Base-by-base conservation (phyloP, 1,140 invertebrate genomes). In the Brachystomella parvula region DNA sequence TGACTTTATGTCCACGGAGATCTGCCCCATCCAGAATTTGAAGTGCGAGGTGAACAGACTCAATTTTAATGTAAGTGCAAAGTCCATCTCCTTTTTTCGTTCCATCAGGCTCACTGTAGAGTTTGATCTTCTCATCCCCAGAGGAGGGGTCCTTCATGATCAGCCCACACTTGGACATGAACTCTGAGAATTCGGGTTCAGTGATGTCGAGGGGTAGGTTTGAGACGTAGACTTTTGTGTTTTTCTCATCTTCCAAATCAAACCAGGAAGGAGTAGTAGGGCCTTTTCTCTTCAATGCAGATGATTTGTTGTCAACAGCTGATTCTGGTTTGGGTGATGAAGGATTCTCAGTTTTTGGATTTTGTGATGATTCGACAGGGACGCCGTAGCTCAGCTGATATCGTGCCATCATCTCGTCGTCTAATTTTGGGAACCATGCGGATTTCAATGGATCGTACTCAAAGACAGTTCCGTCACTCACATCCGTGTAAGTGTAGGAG, bases 301-400 rank as follows among this genome's bases (percentile, higher is more conserved):
- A 74, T 71, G 70, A 82, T 69, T 77, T 77, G 76, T 74, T 81
- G 79, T 67, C 66, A 68, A 76, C 75, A 67, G 78, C 74, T 21
- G 58, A 47, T 53, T 74, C 64, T 65, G 76, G 65, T 56, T 75
- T 65, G 63, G 67, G 53, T 26, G 75, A 69, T 21, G 64, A 67
- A 33, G 75, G 75, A 12, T 67, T 66, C 60, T 73, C 71, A 47
- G 78, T 72, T 29, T 72, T 67, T 64, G 81, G 79, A 63, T 82
- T 82, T 39, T 75, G 49, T 66, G 63, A 61, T 58, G 73, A 68
- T 21, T 85, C 84, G 73, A 85, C 82, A 67, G 83, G 80, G 77
- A 91, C 90, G 3, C 94, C 94, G 81, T 98, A 98, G 76, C 83
- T 93, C 84, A 97, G 88, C 80, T 98, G 94, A 81, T 98, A 98